phyloP scores from a whole-genome alignment of 2,113 vertebrate genomes.

The Sebastes fasciatus region DNA sequence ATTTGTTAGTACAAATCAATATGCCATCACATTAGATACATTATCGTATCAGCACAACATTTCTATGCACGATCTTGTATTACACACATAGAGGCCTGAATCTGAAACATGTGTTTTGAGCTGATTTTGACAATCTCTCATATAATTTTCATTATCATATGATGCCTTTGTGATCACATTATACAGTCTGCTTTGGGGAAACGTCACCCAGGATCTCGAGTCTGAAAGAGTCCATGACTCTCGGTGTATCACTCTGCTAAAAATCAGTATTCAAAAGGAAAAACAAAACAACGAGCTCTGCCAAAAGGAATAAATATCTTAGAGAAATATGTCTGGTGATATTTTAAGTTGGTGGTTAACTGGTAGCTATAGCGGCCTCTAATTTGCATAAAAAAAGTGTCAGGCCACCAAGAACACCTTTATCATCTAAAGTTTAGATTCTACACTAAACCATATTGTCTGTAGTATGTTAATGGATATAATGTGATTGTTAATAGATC shows the following conservation, averaged over 20 bases:
- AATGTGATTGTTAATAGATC: conserved; percentile 16
- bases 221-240: not conserved
- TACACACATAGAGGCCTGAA: not conserved
- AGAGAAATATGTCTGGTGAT: conserved; percentile 43
- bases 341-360: conserved; percentile 4
- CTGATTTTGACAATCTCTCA: not conserved
- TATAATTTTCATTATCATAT: not conserved
- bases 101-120: not conserved
- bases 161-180: not conserved
- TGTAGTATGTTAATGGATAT: conserved; percentile 1
- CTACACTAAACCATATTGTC: not conserved
- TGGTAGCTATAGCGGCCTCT: not conserved
- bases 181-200: not conserved
- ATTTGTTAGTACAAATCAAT: not conserved
- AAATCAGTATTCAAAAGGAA: conserved; percentile 10
- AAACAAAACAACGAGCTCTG: conserved; percentile 13
- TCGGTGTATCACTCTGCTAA: not conserved
- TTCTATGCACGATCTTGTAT: not conserved
- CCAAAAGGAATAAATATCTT: conserved; percentile 56
- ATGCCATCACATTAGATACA: not conserved
- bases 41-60: not conserved
- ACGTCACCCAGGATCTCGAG: not conserved
- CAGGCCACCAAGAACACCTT: not conserved
- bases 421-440: not conserved
- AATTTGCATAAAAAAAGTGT: conserved; percentile 14